A percentile compares a stretch with the other conserved stretches of the same genome.
These are phyloP conservation scores for Nasonia giraulti DNA, from an alignment of 1,140 invertebrate genomes.

Conservation along the genomic window DNA sequence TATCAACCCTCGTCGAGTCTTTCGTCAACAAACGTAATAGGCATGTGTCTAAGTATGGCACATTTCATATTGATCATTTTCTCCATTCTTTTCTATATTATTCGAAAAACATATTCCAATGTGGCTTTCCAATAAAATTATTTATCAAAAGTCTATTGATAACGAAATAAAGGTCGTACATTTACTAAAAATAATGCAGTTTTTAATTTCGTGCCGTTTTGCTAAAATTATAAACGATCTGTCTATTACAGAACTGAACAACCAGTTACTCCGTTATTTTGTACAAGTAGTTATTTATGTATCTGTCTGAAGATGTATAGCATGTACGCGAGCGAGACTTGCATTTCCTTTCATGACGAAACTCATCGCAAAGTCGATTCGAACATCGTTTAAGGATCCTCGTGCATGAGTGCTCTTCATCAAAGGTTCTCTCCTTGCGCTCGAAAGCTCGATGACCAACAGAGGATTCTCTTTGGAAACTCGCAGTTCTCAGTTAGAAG, in stretches of 20 bases:
- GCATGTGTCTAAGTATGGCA: too few species aligned
- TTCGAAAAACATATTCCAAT: not conserved
- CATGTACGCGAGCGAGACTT: not conserved
- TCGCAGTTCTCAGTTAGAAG: conserved; percentile 4
- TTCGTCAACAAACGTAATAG: not conserved
- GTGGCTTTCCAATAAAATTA: not conserved
- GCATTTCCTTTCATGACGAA: conserved; percentile 17
- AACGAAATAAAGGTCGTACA: too few species aligned
- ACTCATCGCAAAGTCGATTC: conserved; percentile 25
- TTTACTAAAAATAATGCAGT: too few species aligned
- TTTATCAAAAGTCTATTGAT: too few species aligned
- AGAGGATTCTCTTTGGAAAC: not conserved
- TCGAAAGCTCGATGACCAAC: conserved; percentile 27
- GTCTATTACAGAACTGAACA: too few species aligned
- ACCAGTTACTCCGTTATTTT: too few species aligned
- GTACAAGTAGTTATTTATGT: not conserved
- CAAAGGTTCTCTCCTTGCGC: conserved; percentile 14
- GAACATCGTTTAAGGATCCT: conserved; percentile 32
- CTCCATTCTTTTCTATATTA: not conserved
- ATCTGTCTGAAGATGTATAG: not conserved
- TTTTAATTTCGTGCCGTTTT: too few species aligned
- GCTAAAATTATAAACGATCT: too few species aligned
- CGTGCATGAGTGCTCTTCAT: conserved; percentile 16
- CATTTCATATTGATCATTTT: not conserved
- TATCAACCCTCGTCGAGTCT: not conserved